A percentile compares a stretch with the other conserved stretches of the same genome.
phyloP scores from a whole-genome alignment of 92 coral and sea anemone species.

The Parazoanthus swiftii region DNA sequence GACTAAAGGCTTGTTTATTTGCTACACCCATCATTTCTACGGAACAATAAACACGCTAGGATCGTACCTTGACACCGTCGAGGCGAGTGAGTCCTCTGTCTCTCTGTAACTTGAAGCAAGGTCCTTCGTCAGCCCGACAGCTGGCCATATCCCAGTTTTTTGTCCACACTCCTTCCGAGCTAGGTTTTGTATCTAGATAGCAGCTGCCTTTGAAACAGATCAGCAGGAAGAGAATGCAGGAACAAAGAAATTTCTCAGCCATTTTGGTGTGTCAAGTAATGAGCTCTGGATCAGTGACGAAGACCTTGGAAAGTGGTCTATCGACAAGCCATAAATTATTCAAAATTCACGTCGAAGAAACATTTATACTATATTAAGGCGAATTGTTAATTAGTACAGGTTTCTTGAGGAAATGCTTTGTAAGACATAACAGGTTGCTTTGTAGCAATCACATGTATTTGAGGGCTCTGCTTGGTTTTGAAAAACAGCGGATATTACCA shows the following conservation, averaged over 20 bases:
- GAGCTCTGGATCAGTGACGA: neutral
- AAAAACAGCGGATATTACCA: neutral
- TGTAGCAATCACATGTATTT: neutral
- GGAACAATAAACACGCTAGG: neutral
- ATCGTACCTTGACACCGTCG: neutral
- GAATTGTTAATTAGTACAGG: neutral
- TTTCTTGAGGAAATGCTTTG: neutral
- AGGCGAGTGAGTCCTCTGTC: neutral
- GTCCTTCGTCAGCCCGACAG: neutral
- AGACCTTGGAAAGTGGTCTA: neutral
- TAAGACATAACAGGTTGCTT: neutral
- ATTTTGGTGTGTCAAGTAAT: neutral
- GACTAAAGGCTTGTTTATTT: neutral
- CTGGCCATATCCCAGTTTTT: neutral
- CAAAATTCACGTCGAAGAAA: neutral
- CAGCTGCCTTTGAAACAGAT: neutral
- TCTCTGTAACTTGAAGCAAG: neutral
- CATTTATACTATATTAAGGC: neutral
- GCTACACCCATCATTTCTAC: neutral
- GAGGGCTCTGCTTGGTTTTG: neutral
- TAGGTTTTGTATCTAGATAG: neutral
- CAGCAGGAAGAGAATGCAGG: neutral
- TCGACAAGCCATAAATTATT: neutral
- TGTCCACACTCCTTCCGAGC: neutral
- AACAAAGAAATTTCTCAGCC: neutral